Conservation (phyloP, 2,888 invertebrate genomes). For the Habroteleia sp. region DNA sequence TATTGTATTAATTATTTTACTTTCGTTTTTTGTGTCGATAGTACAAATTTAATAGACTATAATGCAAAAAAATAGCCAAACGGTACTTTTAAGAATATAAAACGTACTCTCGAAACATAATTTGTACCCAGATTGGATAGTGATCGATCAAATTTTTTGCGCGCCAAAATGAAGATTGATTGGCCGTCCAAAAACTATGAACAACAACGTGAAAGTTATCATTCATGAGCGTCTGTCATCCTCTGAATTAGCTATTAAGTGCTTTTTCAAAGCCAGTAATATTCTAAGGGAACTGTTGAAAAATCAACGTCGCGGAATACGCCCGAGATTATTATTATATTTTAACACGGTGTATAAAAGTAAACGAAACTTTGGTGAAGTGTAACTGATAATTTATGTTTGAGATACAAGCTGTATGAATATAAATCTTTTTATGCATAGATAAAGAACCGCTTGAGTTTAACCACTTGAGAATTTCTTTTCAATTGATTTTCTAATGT, state of each 20-base stretch:
- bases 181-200: conserved; percentile 20
- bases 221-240: conserved; percentile 45
- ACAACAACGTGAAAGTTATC: conserved; percentile 38
- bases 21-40: too few species aligned
- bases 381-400: conserved; percentile 13
- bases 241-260: conserved; percentile 40
- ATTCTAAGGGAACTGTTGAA: conserved; percentile 19
- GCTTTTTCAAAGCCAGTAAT: conserved; percentile 24
- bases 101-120: conserved; percentile 14
- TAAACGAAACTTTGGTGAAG: conserved; percentile 16
- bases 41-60: too few species aligned
- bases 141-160: conserved; percentile 60
- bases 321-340: conserved; percentile 12
- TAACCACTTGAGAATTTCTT: neutral
- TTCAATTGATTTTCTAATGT: neutral
- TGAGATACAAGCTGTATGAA: conserved; percentile 8
- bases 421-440: neutral
- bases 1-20: too few species aligned
- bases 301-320: conserved; percentile 13
- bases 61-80: too few species aligned
- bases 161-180: conserved; percentile 59
- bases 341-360: conserved; percentile 10
- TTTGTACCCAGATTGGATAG: conserved; percentile 37
- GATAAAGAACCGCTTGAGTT: neutral
- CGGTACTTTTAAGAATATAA: neutral